Percentiles rank a stretch among this genome's conserved stretches.
These are phyloP conservation scores for Clarias macrocephalus DNA, from an alignment of 2,113 vertebrate genomes.

Conservation along the genomic window DNA sequence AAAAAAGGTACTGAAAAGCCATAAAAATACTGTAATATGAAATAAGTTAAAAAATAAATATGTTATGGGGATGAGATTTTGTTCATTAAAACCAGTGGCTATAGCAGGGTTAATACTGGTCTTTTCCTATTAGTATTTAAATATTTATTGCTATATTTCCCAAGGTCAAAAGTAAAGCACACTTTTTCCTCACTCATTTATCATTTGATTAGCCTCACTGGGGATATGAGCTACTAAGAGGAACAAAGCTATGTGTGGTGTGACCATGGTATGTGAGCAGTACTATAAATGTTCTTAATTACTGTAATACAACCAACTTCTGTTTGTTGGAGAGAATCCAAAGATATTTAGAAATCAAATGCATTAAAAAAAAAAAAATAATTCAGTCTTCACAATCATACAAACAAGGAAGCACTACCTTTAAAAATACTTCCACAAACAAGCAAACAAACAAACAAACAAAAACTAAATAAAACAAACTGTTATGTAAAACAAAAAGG, in stretches of 20 bases:
- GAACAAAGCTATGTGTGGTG: slow-evolving; percentile 32
- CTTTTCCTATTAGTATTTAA: slow-evolving; percentile 4
- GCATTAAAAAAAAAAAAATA: too few relatives aligned
- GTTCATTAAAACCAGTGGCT: background rate
- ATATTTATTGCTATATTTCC: slow-evolving; percentile 33
- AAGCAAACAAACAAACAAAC: too few relatives aligned
- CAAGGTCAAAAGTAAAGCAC: slow-evolving; percentile 22
- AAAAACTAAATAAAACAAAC: too few relatives aligned
- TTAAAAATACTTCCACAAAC: too few relatives aligned
- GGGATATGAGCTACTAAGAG: slow-evolving; percentile 44
- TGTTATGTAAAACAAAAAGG: background rate
- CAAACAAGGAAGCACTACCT: too few relatives aligned
- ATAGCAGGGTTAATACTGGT: background rate
- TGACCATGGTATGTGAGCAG: slow-evolving; percentile 49
- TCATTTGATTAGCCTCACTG: slow-evolving; percentile 49
- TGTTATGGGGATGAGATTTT: background rate
- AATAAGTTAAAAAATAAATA: too few relatives aligned
- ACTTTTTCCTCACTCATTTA: slow-evolving; percentile 41
- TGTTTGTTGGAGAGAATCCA: slow-evolving; percentile 59
- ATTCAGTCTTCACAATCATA: too few relatives aligned
- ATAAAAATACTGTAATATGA: background rate
- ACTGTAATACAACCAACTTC: background rate
- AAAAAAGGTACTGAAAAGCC: background rate
- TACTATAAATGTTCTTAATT: slow-evolving; percentile 58
- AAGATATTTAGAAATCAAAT: slow-evolving; percentile 47